Evolutionary conservation across 2,113 vertebrate species (phyloP).

Genomic region (Illadopsis cleaveri): DNA sequence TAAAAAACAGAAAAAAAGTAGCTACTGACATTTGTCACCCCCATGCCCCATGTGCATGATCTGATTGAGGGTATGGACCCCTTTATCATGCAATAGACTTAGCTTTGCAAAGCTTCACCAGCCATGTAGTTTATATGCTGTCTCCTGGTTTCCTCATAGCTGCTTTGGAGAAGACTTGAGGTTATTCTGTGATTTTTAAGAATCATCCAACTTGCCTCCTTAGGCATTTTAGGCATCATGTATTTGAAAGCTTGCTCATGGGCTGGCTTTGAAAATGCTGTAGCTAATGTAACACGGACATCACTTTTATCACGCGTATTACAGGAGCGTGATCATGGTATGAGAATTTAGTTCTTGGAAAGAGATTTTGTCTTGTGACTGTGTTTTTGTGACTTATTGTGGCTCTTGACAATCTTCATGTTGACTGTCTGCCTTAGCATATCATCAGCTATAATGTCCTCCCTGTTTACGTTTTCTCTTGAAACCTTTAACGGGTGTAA

Average conservation of each 20-base stretch:
- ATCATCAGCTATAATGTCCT: not conserved
- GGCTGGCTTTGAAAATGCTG: not conserved
- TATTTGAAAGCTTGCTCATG: not conserved
- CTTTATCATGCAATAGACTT: not conserved
- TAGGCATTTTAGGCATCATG: no score
- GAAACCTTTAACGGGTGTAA: not conserved
- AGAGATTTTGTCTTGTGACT: not conserved
- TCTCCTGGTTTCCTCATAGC: not conserved
- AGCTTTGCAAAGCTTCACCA: not conserved
- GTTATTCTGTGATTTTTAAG: not conserved
- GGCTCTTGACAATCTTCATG: not conserved
- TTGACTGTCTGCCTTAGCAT: not conserved
- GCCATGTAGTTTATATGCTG: not conserved
- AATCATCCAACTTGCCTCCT: not conserved
- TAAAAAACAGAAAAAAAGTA: not conserved
- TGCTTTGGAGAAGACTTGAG: not conserved
- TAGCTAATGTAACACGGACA: not conserved
- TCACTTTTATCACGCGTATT: fast-evolving
- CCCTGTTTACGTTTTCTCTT: not conserved
- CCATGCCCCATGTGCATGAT: fast-evolving
- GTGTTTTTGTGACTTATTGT: not conserved
- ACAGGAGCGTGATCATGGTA: not conserved
- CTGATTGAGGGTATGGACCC: not conserved
- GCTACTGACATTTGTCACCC: fast-evolving
- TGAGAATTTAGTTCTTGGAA: not conserved